phyloP scores from a whole-genome alignment of 2,888 invertebrate species.

The Amphiduros pacificus region DNA sequence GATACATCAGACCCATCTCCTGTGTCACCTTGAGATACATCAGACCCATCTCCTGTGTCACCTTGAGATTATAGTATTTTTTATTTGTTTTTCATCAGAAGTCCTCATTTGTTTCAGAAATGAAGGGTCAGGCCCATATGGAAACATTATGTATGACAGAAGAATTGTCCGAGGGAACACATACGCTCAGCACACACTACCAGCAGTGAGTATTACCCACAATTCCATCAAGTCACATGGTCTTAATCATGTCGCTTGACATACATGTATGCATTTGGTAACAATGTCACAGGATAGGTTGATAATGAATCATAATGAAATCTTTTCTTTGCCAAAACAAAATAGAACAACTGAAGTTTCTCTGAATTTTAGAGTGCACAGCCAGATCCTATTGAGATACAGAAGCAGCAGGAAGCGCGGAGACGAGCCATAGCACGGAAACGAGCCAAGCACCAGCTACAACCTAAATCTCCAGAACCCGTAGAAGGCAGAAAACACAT shows the following conservation, averaged over 20 bases:
- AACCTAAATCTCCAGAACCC: slow-evolving; percentile 75
- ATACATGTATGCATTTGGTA: too few relatives aligned
- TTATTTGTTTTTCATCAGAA: too few relatives aligned
- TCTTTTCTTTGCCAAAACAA: background rate
- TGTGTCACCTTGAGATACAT: too few relatives aligned
- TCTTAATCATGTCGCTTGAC: too few relatives aligned
- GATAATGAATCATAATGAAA: too few relatives aligned
- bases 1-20: too few relatives aligned
- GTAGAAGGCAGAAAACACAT: slow-evolving; percentile 83
- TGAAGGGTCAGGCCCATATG: slow-evolving; percentile 65
- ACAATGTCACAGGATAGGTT: too few relatives aligned
- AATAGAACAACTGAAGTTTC: too few relatives aligned
- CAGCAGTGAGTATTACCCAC: slow-evolving; percentile 56
- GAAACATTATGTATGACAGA: slow-evolving; percentile 88
- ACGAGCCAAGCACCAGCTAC: slow-evolving; percentile 68
- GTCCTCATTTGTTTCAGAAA: slow-evolving; percentile 55
- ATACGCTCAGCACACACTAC: slow-evolving; percentile 65
- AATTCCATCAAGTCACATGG: too few relatives aligned
- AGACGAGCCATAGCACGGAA: slow-evolving; percentile 76
- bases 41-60: too few relatives aligned
- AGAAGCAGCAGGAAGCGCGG: slow-evolving; percentile 68
- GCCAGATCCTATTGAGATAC: slow-evolving; percentile 62
- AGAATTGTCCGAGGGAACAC: slow-evolving; percentile 84
- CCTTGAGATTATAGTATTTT: too few relatives aligned
- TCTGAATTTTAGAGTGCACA: slow-evolving; percentile 63